Evolutionary conservation across 2,113 vertebrate species (phyloP), one percentile per base, ranked within the genome.

Genomic region (Brachirus orientalis): DNA sequence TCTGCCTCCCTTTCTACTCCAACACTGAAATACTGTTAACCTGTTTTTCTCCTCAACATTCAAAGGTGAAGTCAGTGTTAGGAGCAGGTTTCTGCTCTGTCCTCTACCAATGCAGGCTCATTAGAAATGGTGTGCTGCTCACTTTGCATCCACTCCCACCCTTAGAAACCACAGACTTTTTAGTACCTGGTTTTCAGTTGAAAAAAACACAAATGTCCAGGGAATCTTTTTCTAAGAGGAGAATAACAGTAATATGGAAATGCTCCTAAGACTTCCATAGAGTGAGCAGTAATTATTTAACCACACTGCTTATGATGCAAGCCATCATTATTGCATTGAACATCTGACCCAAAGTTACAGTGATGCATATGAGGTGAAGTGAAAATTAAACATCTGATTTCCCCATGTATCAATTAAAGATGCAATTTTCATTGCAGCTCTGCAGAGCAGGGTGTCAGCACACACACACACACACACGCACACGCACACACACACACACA

Each of bases 371-470:
- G 17, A 58, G 63, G 40, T 72, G 20, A 74, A 77, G 47, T 28
- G 53, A 71, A 74, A 71, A 68, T 57, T 38, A 74, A 71, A 61
- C 20, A 28, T 75, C 48, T 14, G 17, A 76, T 44, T 66, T 33
- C 17, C 38, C 36, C 65, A 43, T 77, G 83, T 72, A 75, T 66
- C 67, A 75, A 78, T 79, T 82, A 65, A 63, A 75, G 46, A 71
- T 41, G 61, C 57, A 66, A 56, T 63, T 76, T 65, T 48, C 45
- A 9, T 40, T 14, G 48, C 19, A 4, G 14, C 43, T 16, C 1
- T 22, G 35, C 14, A 13, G 38, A 43, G n/a, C 5, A 0, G 37
- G 14, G 18, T 52, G 45, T 12, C 37, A 61, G 28, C 19, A 20
- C 33, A 20, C 18, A 48, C 40, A 16, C 11, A n/a, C 14, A 50